Conservation (phyloP, 2,113 vertebrate genomes). For the Charina bottae region DNA sequence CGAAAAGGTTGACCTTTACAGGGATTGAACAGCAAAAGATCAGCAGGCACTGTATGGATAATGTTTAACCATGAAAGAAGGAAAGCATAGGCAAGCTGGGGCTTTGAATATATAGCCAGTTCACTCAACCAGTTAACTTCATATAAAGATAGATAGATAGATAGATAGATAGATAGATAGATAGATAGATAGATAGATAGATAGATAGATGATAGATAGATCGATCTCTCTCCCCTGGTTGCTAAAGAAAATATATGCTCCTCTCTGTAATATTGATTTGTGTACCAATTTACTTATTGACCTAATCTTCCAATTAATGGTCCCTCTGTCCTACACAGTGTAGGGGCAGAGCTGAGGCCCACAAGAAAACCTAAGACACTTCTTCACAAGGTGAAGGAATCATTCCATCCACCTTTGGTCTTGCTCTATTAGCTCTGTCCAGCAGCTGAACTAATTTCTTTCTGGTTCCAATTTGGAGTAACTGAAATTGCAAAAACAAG, state of each 20-base stretch:
- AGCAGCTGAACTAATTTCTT: too few species aligned
- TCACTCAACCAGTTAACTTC: background rate
- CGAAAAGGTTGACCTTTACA: constrained; percentile 1
- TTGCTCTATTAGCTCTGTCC: too few species aligned
- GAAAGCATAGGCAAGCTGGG: background rate
- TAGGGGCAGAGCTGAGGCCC: too few species aligned
- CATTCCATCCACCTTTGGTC: too few species aligned
- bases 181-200: too few species aligned
- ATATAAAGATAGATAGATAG: too few species aligned
- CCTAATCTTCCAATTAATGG: background rate
- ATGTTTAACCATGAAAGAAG: fast-evolving
- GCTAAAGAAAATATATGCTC: background rate
- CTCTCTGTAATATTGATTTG: background rate
- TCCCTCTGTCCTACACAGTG: background rate
- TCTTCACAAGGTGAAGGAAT: too few species aligned
- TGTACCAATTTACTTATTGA: background rate
- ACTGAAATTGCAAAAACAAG: too few species aligned
- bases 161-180: too few species aligned
- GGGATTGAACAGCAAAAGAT: background rate
- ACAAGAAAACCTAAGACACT: too few species aligned
- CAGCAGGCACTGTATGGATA: fast-evolving
- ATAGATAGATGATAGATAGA: too few species aligned
- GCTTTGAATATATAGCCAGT: background rate
- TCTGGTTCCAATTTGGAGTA: too few species aligned
- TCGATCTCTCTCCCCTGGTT: background rate